A percentile compares a stretch with the other conserved stretches of the same genome.
phyloP scores from a whole-genome alignment of 1,140 invertebrate species.

The Adoxophyes honmai region DNA sequence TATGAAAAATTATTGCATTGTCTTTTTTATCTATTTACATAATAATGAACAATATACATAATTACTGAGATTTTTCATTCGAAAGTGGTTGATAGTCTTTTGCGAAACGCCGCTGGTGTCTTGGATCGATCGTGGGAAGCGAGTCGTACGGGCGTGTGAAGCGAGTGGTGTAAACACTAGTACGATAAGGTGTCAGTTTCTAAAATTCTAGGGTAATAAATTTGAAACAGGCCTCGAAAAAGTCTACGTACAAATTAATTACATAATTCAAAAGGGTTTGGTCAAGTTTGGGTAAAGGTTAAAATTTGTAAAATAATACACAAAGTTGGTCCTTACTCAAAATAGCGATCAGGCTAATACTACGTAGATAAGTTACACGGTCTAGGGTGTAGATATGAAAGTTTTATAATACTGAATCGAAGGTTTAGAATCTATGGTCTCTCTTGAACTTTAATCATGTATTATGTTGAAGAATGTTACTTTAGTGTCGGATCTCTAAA shows the following conservation, averaged over 20 bases:
- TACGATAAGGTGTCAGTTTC: slow-evolving; percentile 29
- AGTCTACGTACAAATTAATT: slow-evolving; percentile 37
- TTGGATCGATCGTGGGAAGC: slow-evolving; percentile 33
- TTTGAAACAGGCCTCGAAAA: slow-evolving; percentile 42
- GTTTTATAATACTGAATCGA: slow-evolving; percentile 1
- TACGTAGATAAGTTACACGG: slow-evolving; percentile 23
- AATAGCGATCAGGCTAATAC: slow-evolving; percentile 9
- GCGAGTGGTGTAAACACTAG: slow-evolving; percentile 33
- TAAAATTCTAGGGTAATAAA: slow-evolving; percentile 30
- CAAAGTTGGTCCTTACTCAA: slow-evolving; percentile 41
- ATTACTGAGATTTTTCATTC: slow-evolving; percentile 21
- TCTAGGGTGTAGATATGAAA: slow-evolving; percentile 7
- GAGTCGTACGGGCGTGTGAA: slow-evolving; percentile 34
- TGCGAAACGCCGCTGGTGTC: not conserved
- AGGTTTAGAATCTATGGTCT: slow-evolving; percentile 4
- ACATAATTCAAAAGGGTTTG: slow-evolving; percentile 29
- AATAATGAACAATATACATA: slow-evolving; percentile 48
- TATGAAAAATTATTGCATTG: slow-evolving; percentile 69
- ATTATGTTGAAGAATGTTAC: too few relatives aligned
- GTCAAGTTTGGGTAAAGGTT: slow-evolving; percentile 33
- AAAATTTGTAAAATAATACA: slow-evolving; percentile 32
- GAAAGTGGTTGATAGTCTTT: slow-evolving; percentile 1
- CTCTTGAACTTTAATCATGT: not conserved
- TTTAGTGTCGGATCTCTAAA: too few relatives aligned
- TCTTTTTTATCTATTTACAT: slow-evolving; percentile 53